Conservation (phyloP, 2,797 vertebrate genomes). For the Apodemus agrarius region DNA sequence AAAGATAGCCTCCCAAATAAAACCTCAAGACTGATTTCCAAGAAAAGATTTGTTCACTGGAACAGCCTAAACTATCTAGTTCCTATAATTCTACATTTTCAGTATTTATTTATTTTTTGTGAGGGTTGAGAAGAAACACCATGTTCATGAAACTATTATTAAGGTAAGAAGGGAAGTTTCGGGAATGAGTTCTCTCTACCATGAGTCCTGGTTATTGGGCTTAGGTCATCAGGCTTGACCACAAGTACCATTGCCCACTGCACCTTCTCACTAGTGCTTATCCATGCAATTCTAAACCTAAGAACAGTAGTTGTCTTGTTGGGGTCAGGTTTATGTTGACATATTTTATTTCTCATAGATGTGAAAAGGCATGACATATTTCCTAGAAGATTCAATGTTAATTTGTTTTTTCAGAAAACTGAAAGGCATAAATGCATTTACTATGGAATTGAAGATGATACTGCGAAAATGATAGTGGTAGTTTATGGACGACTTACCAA, state of each 20-base stretch:
- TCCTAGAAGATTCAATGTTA: neutral
- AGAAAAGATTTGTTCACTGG: neutral
- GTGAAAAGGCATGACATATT: neutral
- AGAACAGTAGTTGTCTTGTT: neutral
- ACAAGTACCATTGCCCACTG: neutral
- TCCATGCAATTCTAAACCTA: neutral
- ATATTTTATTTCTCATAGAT: neutral
- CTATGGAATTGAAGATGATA: constrained; percentile 63
- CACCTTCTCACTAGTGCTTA: neutral
- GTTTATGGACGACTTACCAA: constrained; percentile 32
- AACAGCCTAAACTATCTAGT: neutral
- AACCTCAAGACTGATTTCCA: neutral
- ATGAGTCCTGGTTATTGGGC: too few relatives aligned
- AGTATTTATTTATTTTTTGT: too few relatives aligned
- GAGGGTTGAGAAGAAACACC: neutral
- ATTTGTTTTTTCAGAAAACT: constrained; percentile 54
- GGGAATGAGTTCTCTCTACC: neutral
- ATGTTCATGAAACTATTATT: neutral
- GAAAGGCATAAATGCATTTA: neutral
- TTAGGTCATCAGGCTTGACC: neutral
- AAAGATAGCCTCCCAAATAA: neutral
- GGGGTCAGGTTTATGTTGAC: neutral
- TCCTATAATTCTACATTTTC: neutral
- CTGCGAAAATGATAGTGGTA: constrained; percentile 46
- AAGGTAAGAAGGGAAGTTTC: neutral